These are phyloP conservation scores for Ligdia adustata DNA, from an alignment of 2,888 invertebrate genomes.

Conservation along the genomic window DNA sequence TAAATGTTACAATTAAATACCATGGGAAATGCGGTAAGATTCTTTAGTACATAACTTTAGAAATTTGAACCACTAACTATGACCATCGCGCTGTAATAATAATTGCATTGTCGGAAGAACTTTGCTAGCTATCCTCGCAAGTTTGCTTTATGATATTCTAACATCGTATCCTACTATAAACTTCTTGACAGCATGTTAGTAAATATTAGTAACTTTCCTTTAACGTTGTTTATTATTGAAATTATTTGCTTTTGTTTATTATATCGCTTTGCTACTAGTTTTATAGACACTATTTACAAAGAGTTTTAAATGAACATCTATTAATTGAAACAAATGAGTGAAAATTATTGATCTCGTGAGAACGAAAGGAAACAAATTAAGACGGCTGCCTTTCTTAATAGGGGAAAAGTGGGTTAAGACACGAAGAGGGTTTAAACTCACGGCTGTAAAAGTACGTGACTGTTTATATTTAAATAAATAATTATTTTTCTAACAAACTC, in stretches of 20 bases:
- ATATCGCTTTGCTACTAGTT: too few relatives aligned
- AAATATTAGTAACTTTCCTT: too few relatives aligned
- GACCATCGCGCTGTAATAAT: constrained; percentile 7
- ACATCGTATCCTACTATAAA: too few relatives aligned
- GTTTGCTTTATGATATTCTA: too few relatives aligned
- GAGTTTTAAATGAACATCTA: constrained; percentile 43
- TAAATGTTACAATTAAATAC: constrained; percentile 91
- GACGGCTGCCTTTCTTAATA: constrained; percentile 61
- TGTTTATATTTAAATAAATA: constrained; percentile 48
- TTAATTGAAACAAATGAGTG: constrained; percentile 53
- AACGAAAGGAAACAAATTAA: constrained; percentile 69
- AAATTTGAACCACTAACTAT: constrained; percentile 1
- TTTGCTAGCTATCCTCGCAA: constrained; percentile 1
- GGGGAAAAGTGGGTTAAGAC: constrained; percentile 46
- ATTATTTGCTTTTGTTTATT: too few relatives aligned
- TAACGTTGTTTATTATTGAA: too few relatives aligned
- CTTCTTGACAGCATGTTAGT: too few relatives aligned
- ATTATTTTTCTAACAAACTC: constrained; percentile 30
- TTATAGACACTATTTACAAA: constrained; percentile 12
- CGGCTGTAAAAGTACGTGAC: constrained; percentile 56
- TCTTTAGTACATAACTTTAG: constrained; percentile 1
- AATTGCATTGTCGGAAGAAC: constrained; percentile 1
- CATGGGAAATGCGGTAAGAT: constrained; percentile 94
- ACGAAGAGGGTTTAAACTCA: constrained; percentile 62
- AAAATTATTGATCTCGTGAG: constrained; percentile 62